Conservation (phyloP, 2,113 vertebrate genomes). For the Syrmaticus mikado region DNA sequence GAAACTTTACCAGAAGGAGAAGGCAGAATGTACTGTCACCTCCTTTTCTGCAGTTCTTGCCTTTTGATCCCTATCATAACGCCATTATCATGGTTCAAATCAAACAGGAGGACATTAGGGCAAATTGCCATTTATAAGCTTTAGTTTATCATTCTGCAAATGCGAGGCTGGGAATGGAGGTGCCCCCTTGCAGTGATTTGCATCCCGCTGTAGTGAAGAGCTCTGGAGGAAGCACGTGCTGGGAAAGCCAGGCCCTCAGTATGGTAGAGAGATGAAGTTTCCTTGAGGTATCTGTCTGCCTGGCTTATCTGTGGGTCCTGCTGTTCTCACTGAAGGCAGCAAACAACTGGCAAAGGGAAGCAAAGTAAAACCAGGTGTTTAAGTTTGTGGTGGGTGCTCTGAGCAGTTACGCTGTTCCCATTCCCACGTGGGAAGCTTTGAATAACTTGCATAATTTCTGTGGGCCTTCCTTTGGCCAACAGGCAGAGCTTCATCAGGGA, state of each 20-base stretch:
- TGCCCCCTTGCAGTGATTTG: background rate
- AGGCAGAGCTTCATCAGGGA: background rate
- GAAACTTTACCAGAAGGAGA: background rate
- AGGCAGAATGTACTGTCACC: background rate
- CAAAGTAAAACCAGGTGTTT: background rate
- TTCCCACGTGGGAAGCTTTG: background rate
- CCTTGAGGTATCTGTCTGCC: background rate
- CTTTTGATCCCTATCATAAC: background rate
- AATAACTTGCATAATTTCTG: background rate
- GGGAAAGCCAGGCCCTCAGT: background rate
- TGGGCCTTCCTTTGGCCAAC: background rate
- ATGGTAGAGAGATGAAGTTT: background rate
- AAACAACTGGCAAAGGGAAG: background rate
- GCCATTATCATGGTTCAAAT: background rate
- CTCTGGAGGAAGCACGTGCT: background rate
- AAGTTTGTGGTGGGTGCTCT: background rate
- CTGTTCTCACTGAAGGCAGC: background rate
- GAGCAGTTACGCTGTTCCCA: background rate
- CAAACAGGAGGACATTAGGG: background rate
- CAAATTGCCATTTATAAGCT: background rate
- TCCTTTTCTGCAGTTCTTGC: background rate
- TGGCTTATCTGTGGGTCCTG: background rate
- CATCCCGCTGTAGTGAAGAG: background rate
- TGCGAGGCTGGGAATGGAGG: background rate
- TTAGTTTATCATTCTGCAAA: background rate